Evolutionary conservation across 2,113 vertebrate species (phyloP).

Genomic region (Merops nubicus): DNA sequence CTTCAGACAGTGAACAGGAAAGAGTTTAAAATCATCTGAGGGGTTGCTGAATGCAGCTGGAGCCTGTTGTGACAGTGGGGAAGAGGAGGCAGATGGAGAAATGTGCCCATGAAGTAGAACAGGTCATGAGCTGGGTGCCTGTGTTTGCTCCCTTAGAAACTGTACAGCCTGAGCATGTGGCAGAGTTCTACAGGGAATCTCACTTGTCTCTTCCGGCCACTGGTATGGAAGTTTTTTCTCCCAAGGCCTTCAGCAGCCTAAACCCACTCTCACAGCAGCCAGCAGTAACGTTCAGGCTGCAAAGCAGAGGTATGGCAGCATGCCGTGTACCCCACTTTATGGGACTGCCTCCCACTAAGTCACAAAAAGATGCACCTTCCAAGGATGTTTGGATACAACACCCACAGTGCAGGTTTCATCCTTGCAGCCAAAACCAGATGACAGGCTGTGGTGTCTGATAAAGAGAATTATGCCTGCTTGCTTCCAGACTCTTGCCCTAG

Average conservation of each 20-base stretch:
- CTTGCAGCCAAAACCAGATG: neutral
- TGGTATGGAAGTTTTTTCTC: neutral
- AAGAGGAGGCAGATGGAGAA: neutral
- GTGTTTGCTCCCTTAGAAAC: neutral
- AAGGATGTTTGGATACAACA: neutral
- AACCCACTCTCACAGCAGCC: neutral
- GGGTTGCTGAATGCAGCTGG: accelerated
- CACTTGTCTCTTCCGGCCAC: neutral
- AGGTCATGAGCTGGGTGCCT: neutral
- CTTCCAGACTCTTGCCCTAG: neutral
- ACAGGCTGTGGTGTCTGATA: neutral
- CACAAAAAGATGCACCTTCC: neutral
- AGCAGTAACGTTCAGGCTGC: neutral
- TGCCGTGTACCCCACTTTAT: accelerated
- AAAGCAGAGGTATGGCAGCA: neutral
- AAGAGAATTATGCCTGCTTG: neutral
- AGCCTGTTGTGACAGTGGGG: neutral
- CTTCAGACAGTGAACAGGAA: neutral
- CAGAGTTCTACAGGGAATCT: neutral
- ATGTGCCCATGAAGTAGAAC: neutral
- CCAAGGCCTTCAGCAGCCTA: neutral
- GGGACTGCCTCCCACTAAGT: neutral
- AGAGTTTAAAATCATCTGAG: neutral
- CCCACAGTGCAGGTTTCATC: neutral
- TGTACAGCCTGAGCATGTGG: neutral